phyloP scores from a whole-genome alignment of 2,888 invertebrate species.

The Macrosoma leucophasiata region DNA sequence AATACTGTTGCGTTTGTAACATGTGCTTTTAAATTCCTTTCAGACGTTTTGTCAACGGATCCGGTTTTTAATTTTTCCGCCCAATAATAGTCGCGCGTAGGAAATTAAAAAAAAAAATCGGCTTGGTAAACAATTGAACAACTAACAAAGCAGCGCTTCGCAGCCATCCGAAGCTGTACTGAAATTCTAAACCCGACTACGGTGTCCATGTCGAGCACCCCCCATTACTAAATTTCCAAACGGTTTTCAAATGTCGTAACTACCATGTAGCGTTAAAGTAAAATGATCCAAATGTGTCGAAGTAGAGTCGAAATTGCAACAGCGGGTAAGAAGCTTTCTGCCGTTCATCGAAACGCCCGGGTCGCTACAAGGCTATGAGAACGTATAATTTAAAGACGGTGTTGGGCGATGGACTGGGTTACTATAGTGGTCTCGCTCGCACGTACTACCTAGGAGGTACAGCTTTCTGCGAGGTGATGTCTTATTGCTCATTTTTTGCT shows the following conservation, averaged over 20 bases:
- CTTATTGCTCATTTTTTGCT: conserved; percentile 68
- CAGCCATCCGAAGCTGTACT: conserved; percentile 74
- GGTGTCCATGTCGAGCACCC: conserved; percentile 74
- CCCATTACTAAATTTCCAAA: conserved; percentile 71
- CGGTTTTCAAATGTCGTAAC: conserved; percentile 35
- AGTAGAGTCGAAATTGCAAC: conserved; percentile 31
- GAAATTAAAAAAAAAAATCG: conserved; percentile 58
- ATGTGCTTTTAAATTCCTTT: conserved; percentile 16
- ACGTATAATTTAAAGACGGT: conserved; percentile 75
- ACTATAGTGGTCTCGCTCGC: conserved; percentile 47
- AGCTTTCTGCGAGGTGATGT: conserved; percentile 53
- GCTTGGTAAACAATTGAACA: conserved; percentile 65
- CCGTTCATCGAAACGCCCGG: conserved; percentile 33
- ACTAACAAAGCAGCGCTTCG: conserved; percentile 71
- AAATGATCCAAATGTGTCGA: not conserved
- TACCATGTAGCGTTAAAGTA: conserved; percentile 5
- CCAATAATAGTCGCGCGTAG: conserved; percentile 30
- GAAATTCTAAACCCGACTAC: conserved; percentile 74
- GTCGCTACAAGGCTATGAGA: conserved; percentile 71
- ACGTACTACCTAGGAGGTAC: conserved; percentile 36
- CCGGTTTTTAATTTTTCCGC: conserved; percentile 30
- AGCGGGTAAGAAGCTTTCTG: conserved; percentile 24
- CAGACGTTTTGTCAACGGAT: conserved; percentile 24
- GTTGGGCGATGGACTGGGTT: conserved; percentile 35
- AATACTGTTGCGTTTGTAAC: conserved; percentile 14